These are phyloP conservation scores for Romanogobio albipinnatus DNA, from an alignment of 2,113 vertebrate species.

Conservation along the genomic window DNA sequence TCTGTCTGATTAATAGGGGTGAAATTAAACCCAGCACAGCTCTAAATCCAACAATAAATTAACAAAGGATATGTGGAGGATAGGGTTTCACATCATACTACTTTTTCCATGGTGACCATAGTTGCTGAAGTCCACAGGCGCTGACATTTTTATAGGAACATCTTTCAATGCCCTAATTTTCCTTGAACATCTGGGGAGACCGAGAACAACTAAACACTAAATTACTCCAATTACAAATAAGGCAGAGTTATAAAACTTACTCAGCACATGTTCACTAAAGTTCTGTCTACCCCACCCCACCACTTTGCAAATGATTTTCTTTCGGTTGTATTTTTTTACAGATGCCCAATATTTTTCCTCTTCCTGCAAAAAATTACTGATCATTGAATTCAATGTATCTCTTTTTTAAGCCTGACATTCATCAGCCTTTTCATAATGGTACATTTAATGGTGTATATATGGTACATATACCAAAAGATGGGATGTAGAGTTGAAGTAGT, in stretches of 20 bases:
- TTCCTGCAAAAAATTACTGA: neutral
- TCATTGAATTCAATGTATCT: neutral
- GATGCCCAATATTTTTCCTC: neutral
- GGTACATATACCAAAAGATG: neutral
- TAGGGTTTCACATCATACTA: slow-evolving; percentile 1
- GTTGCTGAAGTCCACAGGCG: slow-evolving; percentile 2
- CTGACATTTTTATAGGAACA: neutral
- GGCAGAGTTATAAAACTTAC: neutral
- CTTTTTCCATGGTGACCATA: neutral
- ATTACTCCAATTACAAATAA: neutral
- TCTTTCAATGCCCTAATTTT: neutral
- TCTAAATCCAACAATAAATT: slow-evolving; percentile 75
- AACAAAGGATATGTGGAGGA: neutral
- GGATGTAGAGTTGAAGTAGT: neutral
- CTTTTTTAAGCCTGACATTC: neutral
- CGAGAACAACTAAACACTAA: neutral
- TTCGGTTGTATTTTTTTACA: neutral
- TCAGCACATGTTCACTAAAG: neutral
- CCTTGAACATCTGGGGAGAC: neutral
- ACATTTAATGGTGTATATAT: too few species aligned
- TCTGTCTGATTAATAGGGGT: slow-evolving; percentile 70
- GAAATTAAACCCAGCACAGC: slow-evolving; percentile 70
- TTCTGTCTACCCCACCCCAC: neutral
- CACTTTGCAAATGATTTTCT: neutral
- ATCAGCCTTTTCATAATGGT: too few species aligned